These are phyloP conservation scores for Diarsia mendica DNA, from an alignment of 2,888 invertebrate species.

Conservation along the genomic window DNA sequence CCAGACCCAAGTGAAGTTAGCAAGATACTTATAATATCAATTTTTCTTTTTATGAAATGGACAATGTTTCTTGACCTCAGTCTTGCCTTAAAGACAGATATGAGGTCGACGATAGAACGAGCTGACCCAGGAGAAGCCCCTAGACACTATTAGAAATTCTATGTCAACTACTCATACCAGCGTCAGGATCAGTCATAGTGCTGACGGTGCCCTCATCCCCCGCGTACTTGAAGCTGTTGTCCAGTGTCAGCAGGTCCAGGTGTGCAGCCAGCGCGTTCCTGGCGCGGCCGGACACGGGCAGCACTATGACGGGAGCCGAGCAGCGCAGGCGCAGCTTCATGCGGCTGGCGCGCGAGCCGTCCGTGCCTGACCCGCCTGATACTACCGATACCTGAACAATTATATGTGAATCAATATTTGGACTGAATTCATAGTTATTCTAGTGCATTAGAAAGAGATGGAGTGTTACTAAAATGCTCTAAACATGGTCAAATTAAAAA, in stretches of 20 bases:
- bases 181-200: constrained; percentile 78
- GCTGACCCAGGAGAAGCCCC: too few species aligned
- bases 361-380: constrained; percentile 61
- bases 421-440: background rate
- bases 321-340: constrained; percentile 88
- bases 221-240: constrained; percentile 93
- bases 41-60: too few species aligned
- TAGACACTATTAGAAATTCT: too few species aligned
- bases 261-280: constrained; percentile 95
- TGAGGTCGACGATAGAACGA: too few species aligned
- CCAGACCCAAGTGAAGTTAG: background rate
- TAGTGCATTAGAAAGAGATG: background rate
- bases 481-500: background rate
- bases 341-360: constrained; percentile 66
- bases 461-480: background rate
- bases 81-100: too few species aligned
- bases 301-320: constrained; percentile 94
- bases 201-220: constrained; percentile 90
- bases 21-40: background rate
- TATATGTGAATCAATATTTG: background rate
- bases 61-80: too few species aligned
- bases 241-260: constrained; percentile 94
- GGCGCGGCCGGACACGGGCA: constrained; percentile 96
- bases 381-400: constrained; percentile 61
- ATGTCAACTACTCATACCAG: constrained; percentile 68